Conservation (phyloP, 2,888 invertebrate species). For the Archips xylosteana region DNA sequence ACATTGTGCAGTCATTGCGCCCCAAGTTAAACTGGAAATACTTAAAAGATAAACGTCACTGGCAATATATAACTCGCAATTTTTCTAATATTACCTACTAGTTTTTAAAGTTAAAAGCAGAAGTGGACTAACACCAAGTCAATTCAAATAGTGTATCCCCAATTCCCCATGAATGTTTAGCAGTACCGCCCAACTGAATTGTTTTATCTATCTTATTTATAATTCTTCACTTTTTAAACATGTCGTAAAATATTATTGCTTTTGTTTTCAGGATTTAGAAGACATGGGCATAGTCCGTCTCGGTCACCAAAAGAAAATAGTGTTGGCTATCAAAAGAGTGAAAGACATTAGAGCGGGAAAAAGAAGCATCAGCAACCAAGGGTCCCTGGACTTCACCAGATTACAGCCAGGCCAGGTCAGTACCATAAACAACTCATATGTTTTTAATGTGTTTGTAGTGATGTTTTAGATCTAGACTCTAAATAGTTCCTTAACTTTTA, state of each 20-base stretch:
- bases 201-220: neutral
- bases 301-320: slow-evolving; percentile 99
- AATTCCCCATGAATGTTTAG: too few species aligned
- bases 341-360: slow-evolving; percentile 97
- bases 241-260: neutral
- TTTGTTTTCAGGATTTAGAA: slow-evolving; percentile 91
- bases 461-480: slow-evolving; percentile 76
- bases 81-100: too few species aligned
- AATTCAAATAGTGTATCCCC: too few species aligned
- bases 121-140: too few species aligned
- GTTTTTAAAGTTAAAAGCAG: too few species aligned
- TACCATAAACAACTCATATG: slow-evolving; percentile 50
- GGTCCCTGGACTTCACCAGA: slow-evolving; percentile 78
- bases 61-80: too few species aligned
- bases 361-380: slow-evolving; percentile 85
- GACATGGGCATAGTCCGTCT: slow-evolving; percentile 97
- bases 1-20: too few species aligned
- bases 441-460: slow-evolving; percentile 69
- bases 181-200: too few species aligned
- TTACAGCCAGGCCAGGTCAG: slow-evolving; percentile 82
- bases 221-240: neutral
- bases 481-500: slow-evolving; percentile 54
- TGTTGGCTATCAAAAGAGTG: slow-evolving; percentile 97
- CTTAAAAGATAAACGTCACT: too few species aligned
- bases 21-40: too few species aligned